Base-by-base conservation (phyloP, 2,797 vertebrate genomes). In the Sardinella longiceps region DNA sequence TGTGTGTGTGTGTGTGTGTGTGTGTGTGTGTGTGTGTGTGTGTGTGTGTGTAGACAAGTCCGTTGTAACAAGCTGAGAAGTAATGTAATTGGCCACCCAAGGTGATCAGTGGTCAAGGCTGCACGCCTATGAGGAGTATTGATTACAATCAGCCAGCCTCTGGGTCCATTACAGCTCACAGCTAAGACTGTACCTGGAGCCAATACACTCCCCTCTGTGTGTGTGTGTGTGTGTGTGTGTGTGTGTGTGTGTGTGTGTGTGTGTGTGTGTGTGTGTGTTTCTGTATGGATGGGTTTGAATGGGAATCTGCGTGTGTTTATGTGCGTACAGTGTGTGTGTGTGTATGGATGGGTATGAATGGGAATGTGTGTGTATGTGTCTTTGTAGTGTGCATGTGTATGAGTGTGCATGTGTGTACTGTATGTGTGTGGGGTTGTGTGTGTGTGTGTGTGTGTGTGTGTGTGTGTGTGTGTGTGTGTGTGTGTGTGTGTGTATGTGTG, bases 401-500 rank as follows among this genome's bases (percentile, higher is more conserved):
- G 11, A 33, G 20, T 60, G n/a, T 25, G 9, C n/a, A 60, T 25
- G 25, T 28, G 14, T 70, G 66, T 66, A 1, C n/a, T 66, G 12
- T 70, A 30, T 70, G 30, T 33, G 30, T 70, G 30, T 70, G 30
- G 11, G 25, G 30, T 25, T 18, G 14, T 70, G 30, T 63, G 58
- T 60, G n/a, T 25, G 9, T 60, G n/a, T 60, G n/a, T 60, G n/a
- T 12, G 53, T 56, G 53, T 63, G n/a, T 63, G 58, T 63, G 58
- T 28, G 58, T 63, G 58, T 28, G 58, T 28, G 23, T 63, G 58
- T 63, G n/a, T 30, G 60, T 33, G 60, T 66, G 60, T 30, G 60
- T 66, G 60, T 66, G 63, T 30, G 60, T 70, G 30, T 15, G 63
- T 70, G 63, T 70, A 25, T 60, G 58, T 60, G 58, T 60, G n/a